Evolutionary conservation across 2,888 invertebrate species (phyloP), one percentile per base, ranked within the genome.

Genomic region (Beris morrisii): DNA sequence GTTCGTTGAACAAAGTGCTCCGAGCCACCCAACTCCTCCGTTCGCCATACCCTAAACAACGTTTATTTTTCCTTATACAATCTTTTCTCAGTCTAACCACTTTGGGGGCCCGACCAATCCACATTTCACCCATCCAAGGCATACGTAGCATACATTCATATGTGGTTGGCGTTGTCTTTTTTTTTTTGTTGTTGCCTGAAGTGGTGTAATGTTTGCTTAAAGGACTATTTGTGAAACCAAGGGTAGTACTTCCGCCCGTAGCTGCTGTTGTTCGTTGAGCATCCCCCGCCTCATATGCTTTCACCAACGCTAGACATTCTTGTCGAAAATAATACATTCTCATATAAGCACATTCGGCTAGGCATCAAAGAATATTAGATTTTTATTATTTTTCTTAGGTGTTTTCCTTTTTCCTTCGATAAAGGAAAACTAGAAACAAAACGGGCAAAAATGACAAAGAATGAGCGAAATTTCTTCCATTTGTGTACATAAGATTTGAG

Each of bases 91-190:
- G 61, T 61, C 50, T 50, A 61, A 61, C 61, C 61, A 61, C 61
- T 61, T 61, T 61, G 61, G 61, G 59, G 61, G 52, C 50, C 43
- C 61, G 22, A 50, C 50, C 32, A 61, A 61, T 61, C 61, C 61
- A 52, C 61, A 61, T 31, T 61, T 61, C 61, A 61, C 50, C 38
- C 61, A 61, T 52, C 61, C 31, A 50, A 13, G 46, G 12, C 11
- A 7, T 50, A 50, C 50, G 50, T 15, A 9, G 50, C 9, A 38
- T 9, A 38, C 38, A 38, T 38, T 38, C 38, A 38, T 38, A 45
- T 48, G 59, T 59, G 38, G 13, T 11, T 12, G 38, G 12, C 15
- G 59, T 48, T 48, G 59, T 13, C 48, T 48, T 59, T 45, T 30
- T 59, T 38, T 6, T n/a, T 22, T 22, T 22, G 22, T 22, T 22